Evolutionary conservation across 2,888 invertebrate genomes (phyloP).

Genomic region (Caradrina kadenii): DNA sequence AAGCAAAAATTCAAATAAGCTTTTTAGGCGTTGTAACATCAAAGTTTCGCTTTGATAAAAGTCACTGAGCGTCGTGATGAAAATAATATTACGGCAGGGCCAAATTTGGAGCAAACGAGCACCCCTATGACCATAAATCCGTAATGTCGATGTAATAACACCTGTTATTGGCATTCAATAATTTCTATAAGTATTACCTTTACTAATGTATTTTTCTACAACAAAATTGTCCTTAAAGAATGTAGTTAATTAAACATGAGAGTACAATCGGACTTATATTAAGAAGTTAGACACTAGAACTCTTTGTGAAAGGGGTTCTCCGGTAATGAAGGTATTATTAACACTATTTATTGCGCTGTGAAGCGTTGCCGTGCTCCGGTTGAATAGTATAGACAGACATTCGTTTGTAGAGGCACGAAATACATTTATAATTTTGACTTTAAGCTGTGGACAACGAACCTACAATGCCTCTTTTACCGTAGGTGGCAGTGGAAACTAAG

Average conservation of each 20-base stretch:
- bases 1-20: slow-evolving; percentile 3
- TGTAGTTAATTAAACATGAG: not conserved
- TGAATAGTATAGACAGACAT: not conserved
- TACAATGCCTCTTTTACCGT: not conserved
- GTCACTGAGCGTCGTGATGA: slow-evolving; percentile 28
- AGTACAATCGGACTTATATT: not conserved
- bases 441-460: not conserved
- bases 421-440: too few species aligned
- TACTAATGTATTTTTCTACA: slow-evolving; percentile 9
- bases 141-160: slow-evolving; percentile 48
- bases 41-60: slow-evolving; percentile 38
- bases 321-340: too few species aligned
- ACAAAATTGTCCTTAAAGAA: slow-evolving; percentile 1
- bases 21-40: slow-evolving; percentile 13
- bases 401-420: not conserved
- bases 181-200: slow-evolving; percentile 25
- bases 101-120: slow-evolving; percentile 29
- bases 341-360: not conserved
- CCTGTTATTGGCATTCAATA: slow-evolving; percentile 50
- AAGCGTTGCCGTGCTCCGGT: not conserved
- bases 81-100: slow-evolving; percentile 44
- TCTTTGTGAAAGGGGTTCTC: not conserved
- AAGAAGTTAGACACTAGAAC: not conserved
- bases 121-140: slow-evolving; percentile 36
- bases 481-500: not conserved